Base-by-base conservation (phyloP, 2,113 vertebrate genomes). In the Smithornis capensis region DNA sequence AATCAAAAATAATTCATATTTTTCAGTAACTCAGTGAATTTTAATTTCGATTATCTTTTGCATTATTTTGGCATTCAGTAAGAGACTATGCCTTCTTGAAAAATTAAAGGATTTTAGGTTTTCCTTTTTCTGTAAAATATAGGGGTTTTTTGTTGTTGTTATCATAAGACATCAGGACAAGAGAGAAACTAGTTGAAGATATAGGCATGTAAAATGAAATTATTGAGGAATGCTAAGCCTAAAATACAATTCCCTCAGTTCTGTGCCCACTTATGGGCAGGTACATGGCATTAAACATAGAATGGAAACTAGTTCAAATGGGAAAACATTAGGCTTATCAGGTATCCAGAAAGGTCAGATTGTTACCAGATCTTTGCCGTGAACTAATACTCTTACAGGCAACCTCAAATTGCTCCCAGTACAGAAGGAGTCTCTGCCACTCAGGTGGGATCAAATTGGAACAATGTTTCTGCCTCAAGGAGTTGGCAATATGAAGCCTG, bases 111-210 rank as follows among this genome's bases (percentile, higher is more conserved):
- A 50, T 52, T 40, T 80, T 45, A 63, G 6, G 24, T 47, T 16
- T 59, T 53, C 10, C 5, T 53, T 52, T 22, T 83, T 53, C 44
- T 56, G 24, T 68, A 70, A 75, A 91, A 60, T 15, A 55, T 1
- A 3, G 15, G 17, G 27, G 0, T 0, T 17, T 37, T 53, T 23
- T 50, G 12, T 56, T 42, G 3, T 53, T 75, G 2, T 40, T 24
- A 28, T 24, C n/a, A 33, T 9, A 44, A n/a, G 14, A 40, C 38
- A 63, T 9, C 10, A 29, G 24, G 31, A 62, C 28, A 57, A 80
- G 9, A 6, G 3, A 71, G 14, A 83, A 75, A 75, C 5, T 67
- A 71, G 17, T 0, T 68, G 29, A 90, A 83, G 40, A 45, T 21
- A 65, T 4, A n/a, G 35, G 5, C 1, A 2, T 2, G 45, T 29